Evolutionary conservation across 1,140 invertebrate species (phyloP).

Genomic region (Drosophila nikananu): DNA sequence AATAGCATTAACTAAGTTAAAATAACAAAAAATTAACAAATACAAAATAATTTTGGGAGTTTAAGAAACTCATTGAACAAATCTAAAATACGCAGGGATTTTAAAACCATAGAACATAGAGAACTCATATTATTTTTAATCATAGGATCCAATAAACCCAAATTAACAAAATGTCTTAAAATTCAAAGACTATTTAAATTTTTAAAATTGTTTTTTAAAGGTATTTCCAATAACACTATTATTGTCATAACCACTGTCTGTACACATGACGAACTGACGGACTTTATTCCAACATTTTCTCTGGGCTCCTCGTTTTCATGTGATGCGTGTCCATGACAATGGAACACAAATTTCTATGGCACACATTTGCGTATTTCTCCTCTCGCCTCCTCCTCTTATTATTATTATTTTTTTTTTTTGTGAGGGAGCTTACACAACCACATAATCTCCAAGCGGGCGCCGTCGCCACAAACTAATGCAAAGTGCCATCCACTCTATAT

Average conservation of each 20-base stretch:
- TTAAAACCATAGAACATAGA: neutral
- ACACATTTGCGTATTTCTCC: slow-evolving; percentile 58
- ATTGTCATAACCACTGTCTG: neutral
- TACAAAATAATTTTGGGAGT: neutral
- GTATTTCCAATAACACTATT: neutral
- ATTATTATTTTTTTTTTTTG: slow-evolving; percentile 5
- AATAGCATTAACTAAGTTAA: neutral
- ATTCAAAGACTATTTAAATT: neutral
- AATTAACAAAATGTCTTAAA: no score
- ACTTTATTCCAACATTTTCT: slow-evolving; percentile 33
- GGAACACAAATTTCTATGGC: slow-evolving; percentile 64
- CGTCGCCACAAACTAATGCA: slow-evolving; percentile 36
- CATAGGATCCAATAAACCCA: neutral
- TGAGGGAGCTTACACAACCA: slow-evolving; percentile 51
- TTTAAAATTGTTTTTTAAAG: no score
- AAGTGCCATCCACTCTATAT: slow-evolving; percentile 25
- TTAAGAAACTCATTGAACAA: neutral
- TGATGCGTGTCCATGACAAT: slow-evolving; percentile 72
- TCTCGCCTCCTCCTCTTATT: slow-evolving; percentile 10
- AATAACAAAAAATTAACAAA: no score
- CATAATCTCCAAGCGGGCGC: slow-evolving; percentile 65
- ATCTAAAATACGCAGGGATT: neutral
- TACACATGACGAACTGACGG: slow-evolving; percentile 56
- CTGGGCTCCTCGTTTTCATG: slow-evolving; percentile 32
- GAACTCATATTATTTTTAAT: neutral